Evolutionary conservation across 2,888 invertebrate species (phyloP).

Genomic region (Hypena proboscidalis): DNA sequence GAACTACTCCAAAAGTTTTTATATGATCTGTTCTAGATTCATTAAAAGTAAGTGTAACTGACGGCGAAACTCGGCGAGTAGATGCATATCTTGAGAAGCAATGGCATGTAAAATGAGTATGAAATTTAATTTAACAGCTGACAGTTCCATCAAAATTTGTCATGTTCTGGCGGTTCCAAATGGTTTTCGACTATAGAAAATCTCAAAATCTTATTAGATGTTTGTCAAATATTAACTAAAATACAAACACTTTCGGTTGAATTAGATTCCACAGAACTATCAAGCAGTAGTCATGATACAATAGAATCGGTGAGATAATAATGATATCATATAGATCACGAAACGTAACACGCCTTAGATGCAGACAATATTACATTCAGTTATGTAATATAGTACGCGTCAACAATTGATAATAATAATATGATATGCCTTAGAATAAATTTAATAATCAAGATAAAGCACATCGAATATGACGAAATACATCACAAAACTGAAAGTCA

Average conservation of each 20-base stretch:
- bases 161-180: no score
- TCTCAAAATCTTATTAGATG: no score
- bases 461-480: constrained; percentile 17
- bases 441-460: constrained; percentile 20
- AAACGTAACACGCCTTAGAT: not conserved
- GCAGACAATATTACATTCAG: constrained; percentile 4
- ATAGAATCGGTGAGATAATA: not conserved
- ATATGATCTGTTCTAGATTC: constrained; percentile 45
- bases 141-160: no score
- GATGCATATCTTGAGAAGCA: no score
- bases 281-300: not conserved
- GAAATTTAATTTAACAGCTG: no score
- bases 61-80: not conserved
- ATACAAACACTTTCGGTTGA: no score
- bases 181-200: no score
- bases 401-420: no score
- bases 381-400: constrained; percentile 21
- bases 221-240: no score
- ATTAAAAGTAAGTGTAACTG: constrained; percentile 4
- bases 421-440: not conserved
- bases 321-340: not conserved
- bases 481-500: not conserved
- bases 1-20: constrained; percentile 42
- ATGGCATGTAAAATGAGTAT: no score
- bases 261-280: not conserved